Percentiles rank a stretch among this genome's conserved stretches.
Conservation (phyloP, 2,888 invertebrate genomes). For the Bombylius discolor region DNA sequence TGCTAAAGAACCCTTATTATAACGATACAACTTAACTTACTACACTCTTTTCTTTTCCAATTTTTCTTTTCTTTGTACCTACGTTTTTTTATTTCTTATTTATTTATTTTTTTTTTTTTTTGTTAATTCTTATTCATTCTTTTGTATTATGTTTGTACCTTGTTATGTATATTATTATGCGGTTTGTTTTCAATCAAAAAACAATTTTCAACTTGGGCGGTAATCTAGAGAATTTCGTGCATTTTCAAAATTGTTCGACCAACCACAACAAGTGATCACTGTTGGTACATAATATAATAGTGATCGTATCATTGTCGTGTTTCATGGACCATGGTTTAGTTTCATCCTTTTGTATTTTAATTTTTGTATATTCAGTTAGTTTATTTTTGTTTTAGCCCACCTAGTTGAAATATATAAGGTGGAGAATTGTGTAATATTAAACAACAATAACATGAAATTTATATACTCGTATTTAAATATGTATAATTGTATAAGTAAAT, state of each 20-base stretch:
- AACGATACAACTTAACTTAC: no score
- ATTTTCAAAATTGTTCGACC: constrained; percentile 6
- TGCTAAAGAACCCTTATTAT: no score
- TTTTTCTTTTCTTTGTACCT: neutral
- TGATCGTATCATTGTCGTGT: neutral
- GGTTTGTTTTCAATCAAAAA: constrained; percentile 10
- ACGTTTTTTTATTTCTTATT: neutral
- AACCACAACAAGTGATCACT: constrained; percentile 1
- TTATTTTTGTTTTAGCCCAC: neutral
- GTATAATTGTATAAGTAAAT: no score
- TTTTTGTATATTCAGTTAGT: neutral
- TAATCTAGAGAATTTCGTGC: constrained; percentile 14
- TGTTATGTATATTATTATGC: neutral
- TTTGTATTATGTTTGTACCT: no score
- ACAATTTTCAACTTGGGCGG: constrained; percentile 16
- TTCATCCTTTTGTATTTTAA: neutral
- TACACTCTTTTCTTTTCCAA: neutral
- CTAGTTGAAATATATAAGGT: neutral
- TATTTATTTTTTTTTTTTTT: neutral
- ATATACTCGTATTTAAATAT: no score
- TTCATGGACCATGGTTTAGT: neutral
- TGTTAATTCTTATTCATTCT: neutral
- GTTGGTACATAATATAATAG: no score
- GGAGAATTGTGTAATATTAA: neutral
- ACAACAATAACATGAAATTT: no score